phyloP scores from a whole-genome alignment of 2,888 invertebrate genomes.

The Orthosia gothica region DNA sequence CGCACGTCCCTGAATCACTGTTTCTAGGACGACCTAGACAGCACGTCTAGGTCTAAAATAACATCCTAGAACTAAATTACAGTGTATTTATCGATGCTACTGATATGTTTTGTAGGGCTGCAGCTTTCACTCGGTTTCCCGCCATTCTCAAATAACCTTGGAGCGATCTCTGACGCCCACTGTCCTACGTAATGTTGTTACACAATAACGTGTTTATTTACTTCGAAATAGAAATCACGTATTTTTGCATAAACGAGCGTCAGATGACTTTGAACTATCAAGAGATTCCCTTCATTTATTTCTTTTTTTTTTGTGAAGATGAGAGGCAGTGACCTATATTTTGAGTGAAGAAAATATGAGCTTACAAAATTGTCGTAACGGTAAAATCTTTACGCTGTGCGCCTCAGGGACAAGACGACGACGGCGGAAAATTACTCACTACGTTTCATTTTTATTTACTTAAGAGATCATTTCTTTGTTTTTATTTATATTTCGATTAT shows the following conservation, averaged over 20 bases:
- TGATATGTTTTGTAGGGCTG: conserved; percentile 61
- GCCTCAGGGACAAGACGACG: conserved; percentile 15
- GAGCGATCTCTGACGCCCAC: conserved; percentile 81
- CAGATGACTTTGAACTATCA: conserved; percentile 62
- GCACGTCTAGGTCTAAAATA: conserved; percentile 76
- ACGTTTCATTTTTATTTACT: conserved; percentile 9
- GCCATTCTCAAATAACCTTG: conserved; percentile 86
- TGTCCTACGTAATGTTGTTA: conserved; percentile 78
- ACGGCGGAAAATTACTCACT: conserved; percentile 21
- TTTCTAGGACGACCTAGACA: conserved; percentile 75
- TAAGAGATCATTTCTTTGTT: not conserved
- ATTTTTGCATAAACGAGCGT: conserved; percentile 70
- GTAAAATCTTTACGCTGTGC: conserved; percentile 34
- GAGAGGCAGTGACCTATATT: conserved; percentile 44
- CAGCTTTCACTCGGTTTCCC: conserved; percentile 79
- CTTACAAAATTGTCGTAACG: not conserved
- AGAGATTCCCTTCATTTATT: conserved; percentile 38
- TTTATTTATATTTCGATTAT: conserved; percentile 19
- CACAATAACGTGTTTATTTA: conserved; percentile 84
- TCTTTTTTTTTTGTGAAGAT: conserved; percentile 12
- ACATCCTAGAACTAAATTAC: conserved; percentile 71
- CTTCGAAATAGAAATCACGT: conserved; percentile 78
- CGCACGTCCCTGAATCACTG: conserved; percentile 73
- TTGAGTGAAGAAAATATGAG: conserved; percentile 6
- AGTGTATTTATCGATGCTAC: conserved; percentile 51